A percentile compares a stretch with the other conserved stretches of the same genome.
phyloP scores from a whole-genome alignment of 1,140 invertebrate species.

The Zaprionus taronus region DNA sequence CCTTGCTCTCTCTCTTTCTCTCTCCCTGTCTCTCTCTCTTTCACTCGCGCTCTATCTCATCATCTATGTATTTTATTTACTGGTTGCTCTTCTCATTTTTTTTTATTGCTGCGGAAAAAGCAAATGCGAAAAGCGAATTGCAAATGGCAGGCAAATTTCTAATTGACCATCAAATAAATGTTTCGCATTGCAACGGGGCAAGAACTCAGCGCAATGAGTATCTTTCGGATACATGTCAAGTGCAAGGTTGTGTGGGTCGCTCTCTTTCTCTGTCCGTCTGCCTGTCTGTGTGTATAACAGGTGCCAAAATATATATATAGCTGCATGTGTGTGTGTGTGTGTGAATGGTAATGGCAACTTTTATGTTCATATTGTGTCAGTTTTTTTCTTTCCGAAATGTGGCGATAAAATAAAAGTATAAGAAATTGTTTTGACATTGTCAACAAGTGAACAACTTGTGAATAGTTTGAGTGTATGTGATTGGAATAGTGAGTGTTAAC shows the following conservation, averaged over 20 bases:
- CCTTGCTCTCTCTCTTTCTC: not conserved
- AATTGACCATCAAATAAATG: slow-evolving; percentile 76
- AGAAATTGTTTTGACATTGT: slow-evolving; percentile 56
- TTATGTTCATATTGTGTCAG: slow-evolving; percentile 64
- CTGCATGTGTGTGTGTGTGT: slow-evolving; percentile 29
- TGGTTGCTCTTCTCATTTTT: slow-evolving; percentile 49
- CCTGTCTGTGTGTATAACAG: slow-evolving; percentile 30
- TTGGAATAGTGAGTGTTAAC: not conserved
- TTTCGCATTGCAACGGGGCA: slow-evolving; percentile 56
- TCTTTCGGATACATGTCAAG: slow-evolving; percentile 31
- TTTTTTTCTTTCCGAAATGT: slow-evolving; percentile 24
- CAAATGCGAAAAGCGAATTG: slow-evolving; percentile 54
- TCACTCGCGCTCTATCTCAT: slow-evolving; percentile 38
- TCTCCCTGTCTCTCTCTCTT: not conserved
- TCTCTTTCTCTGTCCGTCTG: not conserved
- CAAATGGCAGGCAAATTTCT: slow-evolving; percentile 66
- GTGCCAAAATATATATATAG: slow-evolving; percentile 37
- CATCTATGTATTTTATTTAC: slow-evolving; percentile 62
- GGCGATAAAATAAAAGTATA: slow-evolving; percentile 54
- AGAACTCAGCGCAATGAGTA: slow-evolving; percentile 19
- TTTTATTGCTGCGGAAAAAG: slow-evolving; percentile 57
- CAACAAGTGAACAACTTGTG: slow-evolving; percentile 63
- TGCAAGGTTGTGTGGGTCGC: slow-evolving; percentile 23
- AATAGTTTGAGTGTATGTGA: slow-evolving; percentile 32
- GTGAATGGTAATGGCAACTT: slow-evolving; percentile 65